These are phyloP conservation scores for Pristionchus exspectatus DNA, from an alignment of 2,888 invertebrate genomes.

Conservation along the genomic window DNA sequence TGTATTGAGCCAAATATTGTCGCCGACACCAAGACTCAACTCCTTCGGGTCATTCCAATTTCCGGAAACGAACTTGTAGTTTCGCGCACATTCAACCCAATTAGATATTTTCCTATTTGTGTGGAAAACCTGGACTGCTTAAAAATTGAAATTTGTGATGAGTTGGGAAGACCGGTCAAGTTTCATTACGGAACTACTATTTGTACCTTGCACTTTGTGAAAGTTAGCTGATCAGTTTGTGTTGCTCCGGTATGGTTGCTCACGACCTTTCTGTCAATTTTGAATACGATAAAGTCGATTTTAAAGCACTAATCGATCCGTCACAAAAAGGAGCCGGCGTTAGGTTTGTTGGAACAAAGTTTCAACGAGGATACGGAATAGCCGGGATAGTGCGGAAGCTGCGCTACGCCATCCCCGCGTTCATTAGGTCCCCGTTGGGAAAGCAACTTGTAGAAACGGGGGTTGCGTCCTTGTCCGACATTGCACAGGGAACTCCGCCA, in stretches of 20 bases:
- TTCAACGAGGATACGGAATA: slow-evolving; percentile 20
- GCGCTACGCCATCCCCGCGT: slow-evolving; percentile 4
- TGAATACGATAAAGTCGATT: background rate
- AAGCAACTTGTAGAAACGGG: background rate
- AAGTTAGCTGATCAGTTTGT: background rate
- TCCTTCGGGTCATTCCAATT: slow-evolving; percentile 13
- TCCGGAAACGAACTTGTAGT: background rate
- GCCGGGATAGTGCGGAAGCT: background rate
- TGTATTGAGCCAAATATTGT: background rate
- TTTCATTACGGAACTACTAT: too few species aligned
- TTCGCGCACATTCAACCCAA: background rate
- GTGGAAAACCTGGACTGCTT: background rate
- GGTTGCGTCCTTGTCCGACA: background rate
- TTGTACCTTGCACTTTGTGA: too few species aligned
- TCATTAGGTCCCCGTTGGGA: slow-evolving; percentile 30
- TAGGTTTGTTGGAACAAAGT: background rate
- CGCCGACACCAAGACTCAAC: background rate
- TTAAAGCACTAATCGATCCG: too few species aligned
- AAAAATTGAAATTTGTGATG: slow-evolving; percentile 14
- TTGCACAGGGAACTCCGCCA: too few species aligned
- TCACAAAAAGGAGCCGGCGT: background rate
- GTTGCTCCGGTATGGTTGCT: too few species aligned
- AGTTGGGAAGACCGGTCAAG: too few species aligned
- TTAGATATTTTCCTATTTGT: slow-evolving; percentile 39
- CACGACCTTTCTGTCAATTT: background rate